Base-by-base conservation (phyloP, 2,113 vertebrate genomes). In the Nibea albiflora region DNA sequence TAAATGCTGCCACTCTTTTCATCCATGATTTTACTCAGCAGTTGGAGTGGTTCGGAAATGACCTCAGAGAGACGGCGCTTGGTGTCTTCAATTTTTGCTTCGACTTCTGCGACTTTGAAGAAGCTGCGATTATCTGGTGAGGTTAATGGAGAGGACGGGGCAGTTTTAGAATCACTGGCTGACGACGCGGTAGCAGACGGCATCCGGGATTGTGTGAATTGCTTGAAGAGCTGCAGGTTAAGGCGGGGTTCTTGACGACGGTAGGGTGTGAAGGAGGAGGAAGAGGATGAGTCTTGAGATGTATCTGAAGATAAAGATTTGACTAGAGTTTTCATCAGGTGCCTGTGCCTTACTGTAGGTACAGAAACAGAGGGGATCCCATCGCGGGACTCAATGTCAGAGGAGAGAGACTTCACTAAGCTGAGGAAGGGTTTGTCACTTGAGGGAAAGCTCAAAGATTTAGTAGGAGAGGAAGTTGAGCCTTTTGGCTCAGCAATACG, bases 21-120 rank as follows among this genome's bases (percentile, higher is more conserved):
- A n/a, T 98, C 97, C 53, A 99, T 99, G 44, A 99, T 98, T 91
- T 99, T 99, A 85, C 96, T 99, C 63, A 99, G 95, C 77, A 99
- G 94, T 89, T 99, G 97, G 65, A 99, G 94, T 73, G 98, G 98
- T 72, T 99, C 98, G 1, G 96, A 96, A 69, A 99, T 99, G 1
- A 95, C 98, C 92, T 99, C 98, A 0, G 98, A 97, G 78, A 99
- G 93, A 75, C 98, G 97, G 1, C 98, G 95, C 76, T 96, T 99
- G 2, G 98, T 99, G 95, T 99, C 98, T 92, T 99, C 98, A 10
- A 99, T 96, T 86, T 95, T 96, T 39, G 98, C 97, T 92, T 99
- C 98, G 76, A 99, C 98, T 85, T 99, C 98, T 17, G 90, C 87
- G 3, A 97, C 96, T 80, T 97, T 99, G 88, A 99, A 99, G 96